Percentiles rank a stretch among this genome's conserved stretches.
Conservation (phyloP, 2,888 invertebrate genomes). For the Drosophila glabriapex region DNA sequence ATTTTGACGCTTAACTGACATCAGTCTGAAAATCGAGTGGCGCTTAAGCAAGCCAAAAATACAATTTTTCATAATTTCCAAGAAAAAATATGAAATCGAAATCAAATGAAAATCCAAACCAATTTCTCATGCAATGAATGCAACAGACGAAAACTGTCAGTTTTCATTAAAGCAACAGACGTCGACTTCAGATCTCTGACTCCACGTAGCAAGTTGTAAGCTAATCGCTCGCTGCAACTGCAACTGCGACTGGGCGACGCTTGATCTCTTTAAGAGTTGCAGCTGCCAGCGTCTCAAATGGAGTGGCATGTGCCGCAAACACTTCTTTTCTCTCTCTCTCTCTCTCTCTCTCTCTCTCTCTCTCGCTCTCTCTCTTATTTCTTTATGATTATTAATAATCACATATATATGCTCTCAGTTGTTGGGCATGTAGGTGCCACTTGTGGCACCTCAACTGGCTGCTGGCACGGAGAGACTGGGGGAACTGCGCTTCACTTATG, state of each 20-base stretch:
- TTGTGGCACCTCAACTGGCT: constrained; percentile 72
- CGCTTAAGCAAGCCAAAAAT: constrained; percentile 8
- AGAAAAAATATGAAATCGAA: constrained; percentile 43
- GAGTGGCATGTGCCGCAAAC: constrained; percentile 80
- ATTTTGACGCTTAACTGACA: not conserved
- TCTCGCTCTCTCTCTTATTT: constrained; percentile 1
- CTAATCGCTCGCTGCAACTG: constrained; percentile 38
- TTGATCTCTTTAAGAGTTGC: constrained; percentile 24
- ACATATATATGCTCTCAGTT: constrained; percentile 2
- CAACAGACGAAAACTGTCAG: constrained; percentile 72
- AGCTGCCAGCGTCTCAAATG: constrained; percentile 58
- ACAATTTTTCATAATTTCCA: constrained; percentile 14
- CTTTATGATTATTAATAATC: constrained; percentile 2
- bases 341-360: not conserved
- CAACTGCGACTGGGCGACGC: constrained; percentile 23
- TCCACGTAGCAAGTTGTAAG: constrained; percentile 22
- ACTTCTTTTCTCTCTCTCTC: constrained; percentile 23
- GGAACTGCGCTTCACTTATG: constrained; percentile 39
- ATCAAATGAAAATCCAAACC: constrained; percentile 44
- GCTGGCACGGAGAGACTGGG: constrained; percentile 48
- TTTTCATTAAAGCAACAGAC: constrained; percentile 75
- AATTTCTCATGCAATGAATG: constrained; percentile 55
- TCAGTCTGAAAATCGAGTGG: constrained; percentile 22
- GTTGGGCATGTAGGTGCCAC: constrained; percentile 61
- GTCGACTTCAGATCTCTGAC: constrained; percentile 32